Evolutionary conservation across 2,888 invertebrate genomes (phyloP).

Genomic region (Drosophila acutilabella): DNA sequence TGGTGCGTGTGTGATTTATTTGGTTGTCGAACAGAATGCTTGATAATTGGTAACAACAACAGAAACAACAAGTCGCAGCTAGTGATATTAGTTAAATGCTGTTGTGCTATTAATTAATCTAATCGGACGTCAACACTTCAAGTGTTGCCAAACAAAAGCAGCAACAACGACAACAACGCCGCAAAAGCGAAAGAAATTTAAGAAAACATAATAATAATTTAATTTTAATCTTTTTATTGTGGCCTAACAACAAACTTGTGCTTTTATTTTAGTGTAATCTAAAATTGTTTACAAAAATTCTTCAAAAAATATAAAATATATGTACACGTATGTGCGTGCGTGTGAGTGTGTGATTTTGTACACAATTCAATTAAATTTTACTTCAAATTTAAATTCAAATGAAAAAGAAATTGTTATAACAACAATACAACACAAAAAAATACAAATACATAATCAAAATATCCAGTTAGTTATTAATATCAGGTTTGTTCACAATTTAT

Average conservation of each 20-base stretch:
- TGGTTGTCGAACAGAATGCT: conserved; percentile 56
- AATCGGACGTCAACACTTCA: conserved; percentile 61
- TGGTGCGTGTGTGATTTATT: conserved; percentile 63
- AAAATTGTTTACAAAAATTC: conserved; percentile 50
- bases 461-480: conserved; percentile 56
- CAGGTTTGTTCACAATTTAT: conserved; percentile 45
- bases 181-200: conserved; percentile 14
- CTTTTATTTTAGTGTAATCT: conserved; percentile 49
- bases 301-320: conserved; percentile 12
- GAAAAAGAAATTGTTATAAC: conserved; percentile 39
- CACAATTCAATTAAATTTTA: conserved; percentile 42
- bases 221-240: conserved; percentile 61
- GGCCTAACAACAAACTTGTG: conserved; percentile 31
- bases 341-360: conserved; percentile 20
- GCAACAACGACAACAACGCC: conserved; percentile 7
- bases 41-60: conserved; percentile 52
- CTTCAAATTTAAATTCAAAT: conserved; percentile 9
- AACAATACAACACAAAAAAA: conserved; percentile 22
- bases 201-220: conserved; percentile 52
- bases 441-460: conserved; percentile 31
- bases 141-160: conserved; percentile 39
- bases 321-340: background rate
- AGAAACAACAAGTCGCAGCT: conserved; percentile 37
- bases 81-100: conserved; percentile 39
- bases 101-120: conserved; percentile 62